Evolutionary conservation across 2,888 invertebrate genomes (phyloP).

Genomic region (Selenia dentaria): DNA sequence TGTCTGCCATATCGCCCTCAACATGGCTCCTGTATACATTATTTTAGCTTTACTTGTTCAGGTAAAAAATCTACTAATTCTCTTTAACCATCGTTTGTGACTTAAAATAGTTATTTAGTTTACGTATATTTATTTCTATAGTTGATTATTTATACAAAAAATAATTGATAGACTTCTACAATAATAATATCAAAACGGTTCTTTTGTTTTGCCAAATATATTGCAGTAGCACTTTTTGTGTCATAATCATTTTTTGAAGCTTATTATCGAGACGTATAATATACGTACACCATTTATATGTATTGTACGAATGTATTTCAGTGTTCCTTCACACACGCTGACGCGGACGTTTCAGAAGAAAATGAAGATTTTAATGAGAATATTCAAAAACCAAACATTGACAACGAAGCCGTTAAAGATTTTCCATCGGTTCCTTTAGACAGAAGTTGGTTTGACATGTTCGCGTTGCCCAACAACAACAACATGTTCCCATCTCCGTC

Average conservation of each 20-base stretch:
- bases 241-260: no score
- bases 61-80: slow-evolving; percentile 58
- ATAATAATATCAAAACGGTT: no score
- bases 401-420: slow-evolving; percentile 44
- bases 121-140: no score
- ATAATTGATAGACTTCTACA: no score
- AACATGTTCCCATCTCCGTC: slow-evolving; percentile 56
- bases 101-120: background rate
- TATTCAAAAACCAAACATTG: slow-evolving; percentile 36
- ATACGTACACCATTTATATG: no score
- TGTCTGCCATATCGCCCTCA: slow-evolving; percentile 41
- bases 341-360: slow-evolving; percentile 33
- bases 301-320: no score
- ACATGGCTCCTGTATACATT: slow-evolving; percentile 63
- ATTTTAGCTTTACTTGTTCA: slow-evolving; percentile 63
- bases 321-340: slow-evolving; percentile 51
- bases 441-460: slow-evolving; percentile 58
- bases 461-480: slow-evolving; percentile 43
- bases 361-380: slow-evolving; percentile 41
- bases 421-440: slow-evolving; percentile 28
- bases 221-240: no score
- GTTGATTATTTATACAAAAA: no score
- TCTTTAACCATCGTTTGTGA: slow-evolving; percentile 2
- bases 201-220: no score
- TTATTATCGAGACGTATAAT: no score